These are phyloP conservation scores for Tribolium castaneum DNA, from an alignment of 1,140 invertebrate genomes.

Conservation along the genomic window DNA sequence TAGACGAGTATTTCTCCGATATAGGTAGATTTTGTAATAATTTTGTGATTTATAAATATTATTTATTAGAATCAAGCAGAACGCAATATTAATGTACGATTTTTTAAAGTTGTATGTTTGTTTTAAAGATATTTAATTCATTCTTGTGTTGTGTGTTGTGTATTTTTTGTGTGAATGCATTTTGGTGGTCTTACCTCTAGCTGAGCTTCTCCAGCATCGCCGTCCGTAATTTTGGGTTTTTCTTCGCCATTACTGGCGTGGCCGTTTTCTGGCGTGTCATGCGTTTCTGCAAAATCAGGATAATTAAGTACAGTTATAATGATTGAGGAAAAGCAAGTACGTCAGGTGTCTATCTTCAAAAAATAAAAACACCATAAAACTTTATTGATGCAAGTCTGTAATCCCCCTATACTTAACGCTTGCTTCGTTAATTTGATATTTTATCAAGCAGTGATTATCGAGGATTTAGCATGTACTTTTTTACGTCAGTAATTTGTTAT, in stretches of 20 bases:
- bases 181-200: background rate
- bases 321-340: background rate
- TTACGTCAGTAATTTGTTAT: slow-evolving; percentile 18
- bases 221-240: background rate
- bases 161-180: background rate
- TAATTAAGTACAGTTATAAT: background rate
- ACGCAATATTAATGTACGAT: too few species aligned
- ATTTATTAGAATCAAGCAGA: too few species aligned
- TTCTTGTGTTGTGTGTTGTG: background rate
- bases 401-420: background rate
- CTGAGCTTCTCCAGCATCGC: background rate
- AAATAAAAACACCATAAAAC: background rate
- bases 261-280: background rate
- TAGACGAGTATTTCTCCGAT: too few species aligned
- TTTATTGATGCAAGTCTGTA: background rate
- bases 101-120: too few species aligned
- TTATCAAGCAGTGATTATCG: slow-evolving; percentile 1
- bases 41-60: too few species aligned
- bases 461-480: slow-evolving; percentile 15
- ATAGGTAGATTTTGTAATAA: too few species aligned
- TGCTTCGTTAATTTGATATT: background rate
- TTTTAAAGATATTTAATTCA: too few species aligned
- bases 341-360: background rate
- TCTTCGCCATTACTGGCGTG: background rate
- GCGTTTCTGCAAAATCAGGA: background rate